Conservation (phyloP, 1,140 invertebrate species). For the Oedothorax gibbosus region DNA sequence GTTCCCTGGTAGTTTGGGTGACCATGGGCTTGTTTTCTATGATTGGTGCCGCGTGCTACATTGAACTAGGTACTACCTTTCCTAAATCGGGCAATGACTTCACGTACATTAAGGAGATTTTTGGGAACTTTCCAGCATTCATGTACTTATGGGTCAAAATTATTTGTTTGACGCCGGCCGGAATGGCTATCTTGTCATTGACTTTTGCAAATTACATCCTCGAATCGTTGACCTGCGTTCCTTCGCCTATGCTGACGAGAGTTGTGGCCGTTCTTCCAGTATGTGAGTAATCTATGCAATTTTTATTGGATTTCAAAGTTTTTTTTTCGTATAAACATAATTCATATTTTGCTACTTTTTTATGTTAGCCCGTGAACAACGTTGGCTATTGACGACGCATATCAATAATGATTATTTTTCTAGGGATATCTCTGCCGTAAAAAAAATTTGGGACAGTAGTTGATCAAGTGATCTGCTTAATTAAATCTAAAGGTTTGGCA, state of each 20-base stretch:
- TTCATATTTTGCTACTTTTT: no score
- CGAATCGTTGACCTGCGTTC: conserved; percentile 88
- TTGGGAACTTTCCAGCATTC: conserved; percentile 65
- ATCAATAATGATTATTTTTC: no score
- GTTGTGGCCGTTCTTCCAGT: conserved; percentile 80
- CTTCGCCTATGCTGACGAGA: conserved; percentile 73
- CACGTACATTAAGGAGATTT: conserved; percentile 65
- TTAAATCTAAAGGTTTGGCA: no score
- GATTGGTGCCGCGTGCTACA: conserved; percentile 70
- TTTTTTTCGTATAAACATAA: conserved; percentile 69
- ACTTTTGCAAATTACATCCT: conserved; percentile 94
- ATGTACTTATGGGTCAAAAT: conserved; percentile 67
- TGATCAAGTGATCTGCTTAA: no score
- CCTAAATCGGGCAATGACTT: conserved; percentile 69
- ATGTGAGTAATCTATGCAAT: conserved; percentile 78
- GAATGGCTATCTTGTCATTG: conserved; percentile 66
- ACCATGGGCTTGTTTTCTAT: conserved; percentile 64
- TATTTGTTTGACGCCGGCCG: conserved; percentile 67
- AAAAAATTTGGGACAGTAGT: no score
- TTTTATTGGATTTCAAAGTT: conserved; percentile 71
- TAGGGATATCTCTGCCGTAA: no score
- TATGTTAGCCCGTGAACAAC: no score
- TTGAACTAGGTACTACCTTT: conserved; percentile 72
- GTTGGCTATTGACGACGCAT: no score
- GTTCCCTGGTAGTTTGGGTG: conserved; percentile 66